Conservation (phyloP, 2,113 vertebrate genomes). For the Falcunculus frontatus region DNA sequence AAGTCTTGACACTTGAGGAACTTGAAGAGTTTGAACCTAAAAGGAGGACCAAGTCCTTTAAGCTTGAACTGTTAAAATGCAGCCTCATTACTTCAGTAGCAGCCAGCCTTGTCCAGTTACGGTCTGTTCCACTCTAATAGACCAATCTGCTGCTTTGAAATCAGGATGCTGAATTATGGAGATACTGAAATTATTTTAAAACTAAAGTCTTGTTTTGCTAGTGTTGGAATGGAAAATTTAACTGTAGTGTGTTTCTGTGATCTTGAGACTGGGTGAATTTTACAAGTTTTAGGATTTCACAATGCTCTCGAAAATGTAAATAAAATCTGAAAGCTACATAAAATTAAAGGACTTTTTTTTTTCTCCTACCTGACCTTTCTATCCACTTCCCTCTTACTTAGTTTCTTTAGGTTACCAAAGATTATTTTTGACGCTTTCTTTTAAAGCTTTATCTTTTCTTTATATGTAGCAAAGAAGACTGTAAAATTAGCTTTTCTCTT, state of each 20-base stretch:
- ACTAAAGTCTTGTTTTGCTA: background rate
- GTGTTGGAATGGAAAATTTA: background rate
- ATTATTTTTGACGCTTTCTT: background rate
- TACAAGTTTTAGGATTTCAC: background rate
- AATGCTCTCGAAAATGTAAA: background rate
- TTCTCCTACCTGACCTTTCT: background rate
- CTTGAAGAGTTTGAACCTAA: background rate
- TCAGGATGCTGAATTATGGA: background rate
- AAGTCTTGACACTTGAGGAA: background rate
- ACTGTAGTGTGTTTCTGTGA: background rate
- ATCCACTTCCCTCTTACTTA: background rate
- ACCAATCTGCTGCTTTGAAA: background rate
- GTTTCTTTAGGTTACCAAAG: background rate
- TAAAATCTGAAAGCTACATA: background rate
- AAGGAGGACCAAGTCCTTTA: background rate
- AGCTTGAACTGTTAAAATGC: background rate
- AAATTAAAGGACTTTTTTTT: background rate
- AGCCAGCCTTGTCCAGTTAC: background rate
- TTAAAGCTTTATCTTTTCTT: background rate
- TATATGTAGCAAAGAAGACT: background rate
- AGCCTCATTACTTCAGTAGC: background rate
- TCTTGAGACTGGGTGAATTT: background rate
- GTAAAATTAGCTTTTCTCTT: background rate
- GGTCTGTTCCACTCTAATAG: background rate
- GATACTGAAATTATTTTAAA: background rate